phyloP scores from a whole-genome alignment of 2,113 vertebrate species.

The Hyperoodon ampullatus region DNA sequence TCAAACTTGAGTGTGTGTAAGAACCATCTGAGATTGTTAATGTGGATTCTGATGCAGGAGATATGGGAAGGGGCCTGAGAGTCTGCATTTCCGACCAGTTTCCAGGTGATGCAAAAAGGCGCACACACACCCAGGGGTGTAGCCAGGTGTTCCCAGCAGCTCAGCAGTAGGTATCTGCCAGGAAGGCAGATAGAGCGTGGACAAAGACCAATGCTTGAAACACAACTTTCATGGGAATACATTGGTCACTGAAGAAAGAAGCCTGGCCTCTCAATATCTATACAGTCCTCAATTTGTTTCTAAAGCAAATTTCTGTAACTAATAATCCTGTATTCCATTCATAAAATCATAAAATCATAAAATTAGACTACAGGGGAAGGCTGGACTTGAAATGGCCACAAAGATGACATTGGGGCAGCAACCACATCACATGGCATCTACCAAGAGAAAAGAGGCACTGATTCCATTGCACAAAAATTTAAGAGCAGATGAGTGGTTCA shows the following conservation, averaged over 20 bases:
- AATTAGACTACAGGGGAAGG: not conserved
- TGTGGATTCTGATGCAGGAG: not conserved
- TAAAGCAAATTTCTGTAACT: not conserved
- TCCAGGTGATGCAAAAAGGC: not conserved
- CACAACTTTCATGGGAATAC: not conserved
- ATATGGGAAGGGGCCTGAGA: not conserved
- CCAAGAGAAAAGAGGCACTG: not conserved
- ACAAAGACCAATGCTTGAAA: not conserved
- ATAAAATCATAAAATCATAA: not conserved
- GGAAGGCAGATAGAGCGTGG: not conserved
- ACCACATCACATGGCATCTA: fast-evolving
- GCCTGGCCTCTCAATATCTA: not conserved
- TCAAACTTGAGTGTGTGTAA: not conserved
- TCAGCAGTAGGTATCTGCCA: fast-evolving
- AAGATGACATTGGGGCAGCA: fast-evolving
- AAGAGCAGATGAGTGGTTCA: not conserved
- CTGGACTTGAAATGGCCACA: not conserved
- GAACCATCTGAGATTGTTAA: not conserved
- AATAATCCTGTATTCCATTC: too few relatives aligned
- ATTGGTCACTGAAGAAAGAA: not conserved
- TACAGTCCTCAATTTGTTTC: not conserved
- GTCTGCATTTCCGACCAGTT: not conserved
- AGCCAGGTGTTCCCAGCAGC: fast-evolving
- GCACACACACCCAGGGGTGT: not conserved
- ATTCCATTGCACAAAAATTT: not conserved